phyloP scores from a whole-genome alignment of 2,113 vertebrate species.

The Caracal caracal region DNA sequence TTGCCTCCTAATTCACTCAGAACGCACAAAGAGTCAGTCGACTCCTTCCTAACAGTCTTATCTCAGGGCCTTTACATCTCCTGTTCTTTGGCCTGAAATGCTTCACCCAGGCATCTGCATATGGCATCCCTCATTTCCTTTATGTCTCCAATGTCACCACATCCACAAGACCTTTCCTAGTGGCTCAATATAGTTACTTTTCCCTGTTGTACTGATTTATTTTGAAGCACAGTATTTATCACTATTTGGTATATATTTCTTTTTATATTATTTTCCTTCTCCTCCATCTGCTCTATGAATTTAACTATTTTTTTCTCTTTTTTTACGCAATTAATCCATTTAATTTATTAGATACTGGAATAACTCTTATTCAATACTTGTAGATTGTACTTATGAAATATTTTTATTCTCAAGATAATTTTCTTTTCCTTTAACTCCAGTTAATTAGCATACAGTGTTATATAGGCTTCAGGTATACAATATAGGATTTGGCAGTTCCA shows the following conservation, averaged over 20 bases:
- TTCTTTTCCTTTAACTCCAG: background rate
- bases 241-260: background rate
- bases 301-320: background rate
- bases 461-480: background rate
- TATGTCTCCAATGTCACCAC: background rate
- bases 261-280: background rate
- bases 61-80: background rate
- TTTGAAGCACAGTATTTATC: background rate
- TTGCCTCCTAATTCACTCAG: background rate
- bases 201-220: background rate
- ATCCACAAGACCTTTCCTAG: background rate
- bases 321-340: conserved; percentile 75
- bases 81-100: background rate
- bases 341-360: conserved; percentile 74
- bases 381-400: conserved; percentile 53
- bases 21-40: background rate
- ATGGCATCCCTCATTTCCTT: background rate
- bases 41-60: background rate
- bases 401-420: conserved; percentile 32
- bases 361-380: conserved; percentile 66
- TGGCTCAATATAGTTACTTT: background rate
- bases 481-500: background rate
- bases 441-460: background rate
- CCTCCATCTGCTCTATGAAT: background rate
- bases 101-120: background rate